Percentiles rank a stretch among this genome's conserved stretches.
These are phyloP conservation scores for Solea senegalensis DNA, from an alignment of 2,113 vertebrate species.

Conservation along the genomic window DNA sequence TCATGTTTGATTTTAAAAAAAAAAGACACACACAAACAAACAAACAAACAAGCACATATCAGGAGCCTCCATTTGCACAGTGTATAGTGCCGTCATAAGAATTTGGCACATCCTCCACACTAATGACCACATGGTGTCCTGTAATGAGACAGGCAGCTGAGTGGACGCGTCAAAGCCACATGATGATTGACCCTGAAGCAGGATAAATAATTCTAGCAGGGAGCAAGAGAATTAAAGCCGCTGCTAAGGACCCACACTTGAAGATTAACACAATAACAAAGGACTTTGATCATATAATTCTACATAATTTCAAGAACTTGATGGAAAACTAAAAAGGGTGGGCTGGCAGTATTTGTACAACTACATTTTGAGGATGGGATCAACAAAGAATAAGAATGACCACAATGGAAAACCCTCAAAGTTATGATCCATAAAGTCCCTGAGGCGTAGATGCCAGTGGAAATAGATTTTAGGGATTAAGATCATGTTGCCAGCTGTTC, in stretches of 20 bases:
- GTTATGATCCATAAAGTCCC: background rate
- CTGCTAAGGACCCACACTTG: background rate
- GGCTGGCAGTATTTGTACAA: background rate
- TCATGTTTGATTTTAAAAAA: background rate
- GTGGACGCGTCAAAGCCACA: conserved; percentile 3
- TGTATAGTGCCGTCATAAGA: conserved; percentile 1
- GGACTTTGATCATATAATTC: too few relatives aligned
- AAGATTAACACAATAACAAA: background rate
- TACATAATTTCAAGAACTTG: background rate
- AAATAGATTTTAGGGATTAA: background rate
- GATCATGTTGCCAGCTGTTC: background rate
- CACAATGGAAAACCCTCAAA: background rate
- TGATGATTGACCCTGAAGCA: conserved; percentile 6
- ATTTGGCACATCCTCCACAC: conserved; percentile 23
- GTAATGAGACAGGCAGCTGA: conserved; percentile 25
- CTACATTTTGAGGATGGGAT: background rate
- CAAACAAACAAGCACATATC: background rate
- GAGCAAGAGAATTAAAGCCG: background rate
- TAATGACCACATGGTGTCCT: conserved; percentile 15
- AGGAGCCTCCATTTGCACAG: background rate
- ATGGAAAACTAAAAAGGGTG: background rate
- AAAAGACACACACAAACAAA: background rate
- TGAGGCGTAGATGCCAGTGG: background rate
- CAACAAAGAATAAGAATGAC: background rate
- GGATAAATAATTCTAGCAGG: conserved; percentile 2